A percentile compares a stretch with the other conserved stretches of the same genome.
These are phyloP conservation scores for Diadromus collaris DNA, from an alignment of 2,888 invertebrate species.

Conservation along the genomic window DNA sequence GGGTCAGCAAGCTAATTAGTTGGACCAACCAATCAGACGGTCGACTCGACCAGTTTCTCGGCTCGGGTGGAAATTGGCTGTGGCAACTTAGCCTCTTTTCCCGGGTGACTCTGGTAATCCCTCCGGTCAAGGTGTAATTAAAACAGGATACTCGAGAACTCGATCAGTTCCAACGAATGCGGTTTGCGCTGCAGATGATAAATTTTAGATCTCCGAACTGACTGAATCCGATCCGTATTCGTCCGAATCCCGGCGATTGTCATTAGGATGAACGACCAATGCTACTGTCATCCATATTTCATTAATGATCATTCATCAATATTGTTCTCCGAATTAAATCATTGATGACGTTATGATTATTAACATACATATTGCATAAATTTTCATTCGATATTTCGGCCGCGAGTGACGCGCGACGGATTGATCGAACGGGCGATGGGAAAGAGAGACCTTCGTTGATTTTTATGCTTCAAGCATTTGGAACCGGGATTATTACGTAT, in stretches of 20 bases:
- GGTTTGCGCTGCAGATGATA: background rate
- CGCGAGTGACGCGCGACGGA: constrained; percentile 3
- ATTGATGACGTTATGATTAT: constrained; percentile 1
- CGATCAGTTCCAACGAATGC: background rate
- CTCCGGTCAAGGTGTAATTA: background rate
- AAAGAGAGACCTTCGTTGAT: background rate
- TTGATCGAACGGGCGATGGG: background rate
- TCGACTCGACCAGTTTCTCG: too few species aligned
- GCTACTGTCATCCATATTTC: background rate
- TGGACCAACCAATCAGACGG: too few species aligned
- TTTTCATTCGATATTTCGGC: background rate
- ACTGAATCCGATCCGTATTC: background rate
- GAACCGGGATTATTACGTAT: background rate
- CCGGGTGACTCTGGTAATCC: background rate
- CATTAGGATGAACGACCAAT: constrained; percentile 11
- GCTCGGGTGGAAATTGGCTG: too few species aligned
- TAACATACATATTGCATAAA: background rate
- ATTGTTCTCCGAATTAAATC: background rate
- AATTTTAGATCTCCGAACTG: background rate
- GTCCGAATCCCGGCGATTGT: background rate
- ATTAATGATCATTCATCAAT: background rate
- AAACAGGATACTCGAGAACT: background rate
- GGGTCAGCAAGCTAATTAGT: too few species aligned
- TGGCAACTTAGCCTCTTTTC: too few species aligned
- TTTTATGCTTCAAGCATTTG: constrained; percentile 3